A percentile compares a stretch with the other conserved stretches of the same genome.
Conservation (phyloP, 2,888 invertebrate species). For the Crematogaster levior region DNA sequence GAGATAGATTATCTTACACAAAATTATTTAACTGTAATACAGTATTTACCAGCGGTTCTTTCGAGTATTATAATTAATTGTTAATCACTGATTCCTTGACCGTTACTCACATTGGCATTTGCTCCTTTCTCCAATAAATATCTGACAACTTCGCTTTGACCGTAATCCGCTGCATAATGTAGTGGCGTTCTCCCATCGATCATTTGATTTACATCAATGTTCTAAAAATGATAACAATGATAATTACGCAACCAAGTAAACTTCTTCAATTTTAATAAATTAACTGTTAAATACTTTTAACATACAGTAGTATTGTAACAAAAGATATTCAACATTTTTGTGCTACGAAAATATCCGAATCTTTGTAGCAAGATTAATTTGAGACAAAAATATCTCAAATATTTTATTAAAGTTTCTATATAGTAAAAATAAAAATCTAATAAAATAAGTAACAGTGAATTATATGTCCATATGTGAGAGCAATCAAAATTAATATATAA, state of each 20-base stretch:
- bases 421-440: no score
- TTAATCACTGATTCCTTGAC: neutral
- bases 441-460: neutral
- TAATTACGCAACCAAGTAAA: slow-evolving; percentile 71
- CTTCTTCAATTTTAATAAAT: neutral
- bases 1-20: neutral
- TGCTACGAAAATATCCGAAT: neutral
- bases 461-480: neutral
- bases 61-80: neutral
- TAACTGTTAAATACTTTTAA: neutral
- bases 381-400: neutral
- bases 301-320: neutral
- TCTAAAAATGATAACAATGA: slow-evolving; percentile 86
- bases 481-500: neutral
- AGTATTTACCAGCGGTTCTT: neutral
- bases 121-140: slow-evolving; percentile 96
- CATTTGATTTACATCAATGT: slow-evolving; percentile 94
- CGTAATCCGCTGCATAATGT: slow-evolving; percentile 98
- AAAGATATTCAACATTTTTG: neutral
- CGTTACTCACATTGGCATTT: slow-evolving; percentile 93
- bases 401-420: neutral
- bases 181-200: slow-evolving; percentile 96
- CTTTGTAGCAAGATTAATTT: neutral
- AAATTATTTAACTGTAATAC: neutral
- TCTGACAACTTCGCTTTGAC: slow-evolving; percentile 95